Conservation (phyloP, 2,888 invertebrate species). For the Icerya purchasi region DNA sequence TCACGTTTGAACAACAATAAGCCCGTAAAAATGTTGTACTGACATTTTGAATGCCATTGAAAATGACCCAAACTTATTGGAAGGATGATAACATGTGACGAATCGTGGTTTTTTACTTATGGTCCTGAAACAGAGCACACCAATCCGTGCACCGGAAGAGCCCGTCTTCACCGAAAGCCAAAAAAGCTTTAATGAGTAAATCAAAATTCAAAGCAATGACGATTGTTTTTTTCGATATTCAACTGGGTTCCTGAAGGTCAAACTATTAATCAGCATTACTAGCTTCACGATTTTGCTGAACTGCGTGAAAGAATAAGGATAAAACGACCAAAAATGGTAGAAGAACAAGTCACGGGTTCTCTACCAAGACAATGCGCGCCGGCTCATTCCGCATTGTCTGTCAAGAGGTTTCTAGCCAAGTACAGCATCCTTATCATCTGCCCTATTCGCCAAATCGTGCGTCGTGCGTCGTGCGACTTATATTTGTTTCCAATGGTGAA, state of each 20-base stretch:
- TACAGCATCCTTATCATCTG: constrained; percentile 17
- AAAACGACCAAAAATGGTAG: constrained; percentile 18
- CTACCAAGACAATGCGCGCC: constrained; percentile 19
- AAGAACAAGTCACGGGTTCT: constrained; percentile 16
- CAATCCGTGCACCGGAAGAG: not conserved
- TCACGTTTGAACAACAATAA: constrained; percentile 8
- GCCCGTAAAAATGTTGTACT: constrained; percentile 6
- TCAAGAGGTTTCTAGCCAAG: constrained; percentile 17
- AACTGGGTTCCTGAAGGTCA: constrained; percentile 19
- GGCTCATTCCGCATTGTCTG: constrained; percentile 16
- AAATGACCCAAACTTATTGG: constrained; percentile 9
- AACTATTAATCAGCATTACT: constrained; percentile 18
- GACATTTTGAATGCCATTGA: constrained; percentile 8
- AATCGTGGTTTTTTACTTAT: not conserved
- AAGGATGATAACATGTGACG: constrained; percentile 1
- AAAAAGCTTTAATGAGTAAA: not conserved
- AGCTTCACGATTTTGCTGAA: constrained; percentile 17
- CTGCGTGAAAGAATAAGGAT: constrained; percentile 17
- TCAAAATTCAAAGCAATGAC: not conserved
- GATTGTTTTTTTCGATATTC: not conserved
- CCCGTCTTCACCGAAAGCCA: not conserved
- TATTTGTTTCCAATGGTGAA: constrained; percentile 7
- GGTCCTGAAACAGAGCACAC: not conserved
- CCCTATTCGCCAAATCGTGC: constrained; percentile 18
- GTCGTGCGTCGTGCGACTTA: constrained; percentile 4